phyloP scores from a whole-genome alignment of 2,113 vertebrate species.

The Mustelus asterias region DNA sequence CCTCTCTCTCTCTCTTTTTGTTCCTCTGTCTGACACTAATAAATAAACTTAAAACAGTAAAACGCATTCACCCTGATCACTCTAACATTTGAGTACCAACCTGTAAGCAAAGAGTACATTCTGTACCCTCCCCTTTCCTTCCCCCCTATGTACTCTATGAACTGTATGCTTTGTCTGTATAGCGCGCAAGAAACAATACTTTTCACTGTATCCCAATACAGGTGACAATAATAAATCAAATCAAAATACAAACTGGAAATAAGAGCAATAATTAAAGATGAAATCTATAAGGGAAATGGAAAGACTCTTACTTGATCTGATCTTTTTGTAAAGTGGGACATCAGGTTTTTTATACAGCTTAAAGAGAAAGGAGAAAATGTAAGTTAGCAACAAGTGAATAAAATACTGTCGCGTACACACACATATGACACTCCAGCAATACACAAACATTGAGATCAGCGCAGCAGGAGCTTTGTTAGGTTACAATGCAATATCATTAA shows the following conservation, averaged over 20 bases:
- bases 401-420: not conserved
- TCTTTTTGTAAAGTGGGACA: slow-evolving; percentile 97
- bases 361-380: slow-evolving; percentile 43
- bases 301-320: slow-evolving; percentile 87
- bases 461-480: not conserved
- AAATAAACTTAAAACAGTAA: not conserved
- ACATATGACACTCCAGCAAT: not conserved
- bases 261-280: not conserved
- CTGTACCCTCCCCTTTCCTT: too few species aligned
- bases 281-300: not conserved
- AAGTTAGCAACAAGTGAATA: not conserved
- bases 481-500: not conserved
- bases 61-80: not conserved
- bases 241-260: not conserved
- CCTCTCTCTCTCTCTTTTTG: too few species aligned
- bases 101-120: not conserved
- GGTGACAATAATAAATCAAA: not conserved
- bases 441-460: not conserved
- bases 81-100: not conserved
- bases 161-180: too few species aligned
- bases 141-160: too few species aligned
- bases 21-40: too few species aligned
- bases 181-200: too few species aligned
- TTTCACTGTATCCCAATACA: too few species aligned
- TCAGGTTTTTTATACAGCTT: slow-evolving; percentile 96